These are phyloP conservation scores for Theristicus caerulescens DNA, from an alignment of 2,113 vertebrate species.

Conservation along the genomic window DNA sequence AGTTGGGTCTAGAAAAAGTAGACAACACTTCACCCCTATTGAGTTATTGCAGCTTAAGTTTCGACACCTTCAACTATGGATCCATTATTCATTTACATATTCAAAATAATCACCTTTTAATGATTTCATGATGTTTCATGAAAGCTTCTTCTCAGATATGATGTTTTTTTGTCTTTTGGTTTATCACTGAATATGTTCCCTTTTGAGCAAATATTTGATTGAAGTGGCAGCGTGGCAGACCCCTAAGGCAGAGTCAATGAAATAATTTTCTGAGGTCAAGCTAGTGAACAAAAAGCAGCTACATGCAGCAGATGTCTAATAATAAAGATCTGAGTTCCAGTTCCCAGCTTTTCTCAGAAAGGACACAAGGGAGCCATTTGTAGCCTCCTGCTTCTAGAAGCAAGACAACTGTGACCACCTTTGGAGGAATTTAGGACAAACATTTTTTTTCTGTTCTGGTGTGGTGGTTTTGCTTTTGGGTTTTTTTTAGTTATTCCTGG, in stretches of 20 bases:
- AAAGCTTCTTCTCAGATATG: not conserved
- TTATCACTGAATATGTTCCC: not conserved
- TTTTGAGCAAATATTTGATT: not conserved
- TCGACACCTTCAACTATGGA: not conserved
- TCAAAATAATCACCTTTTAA: not conserved
- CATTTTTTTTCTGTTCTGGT: not conserved
- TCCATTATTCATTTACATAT: not conserved
- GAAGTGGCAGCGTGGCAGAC: not conserved
- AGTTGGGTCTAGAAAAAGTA: not conserved
- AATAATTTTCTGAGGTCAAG: not conserved
- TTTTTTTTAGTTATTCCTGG: not conserved
- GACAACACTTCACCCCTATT: not conserved
- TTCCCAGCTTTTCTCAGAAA: not conserved
- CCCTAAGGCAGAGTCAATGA: not conserved
- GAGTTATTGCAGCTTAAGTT: not conserved
- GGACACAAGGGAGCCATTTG: not conserved
- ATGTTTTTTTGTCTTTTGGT: not conserved
- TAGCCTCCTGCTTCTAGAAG: not conserved
- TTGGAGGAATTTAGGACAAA: not conserved
- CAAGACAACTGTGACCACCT: not conserved
- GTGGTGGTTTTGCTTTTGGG: not conserved
- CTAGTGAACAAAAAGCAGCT: not conserved
- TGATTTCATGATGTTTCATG: not conserved
- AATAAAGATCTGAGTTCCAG: not conserved
- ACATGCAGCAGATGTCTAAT: not conserved